Conservation (phyloP, 2,888 invertebrate genomes). For the Agonopterix arenella region DNA sequence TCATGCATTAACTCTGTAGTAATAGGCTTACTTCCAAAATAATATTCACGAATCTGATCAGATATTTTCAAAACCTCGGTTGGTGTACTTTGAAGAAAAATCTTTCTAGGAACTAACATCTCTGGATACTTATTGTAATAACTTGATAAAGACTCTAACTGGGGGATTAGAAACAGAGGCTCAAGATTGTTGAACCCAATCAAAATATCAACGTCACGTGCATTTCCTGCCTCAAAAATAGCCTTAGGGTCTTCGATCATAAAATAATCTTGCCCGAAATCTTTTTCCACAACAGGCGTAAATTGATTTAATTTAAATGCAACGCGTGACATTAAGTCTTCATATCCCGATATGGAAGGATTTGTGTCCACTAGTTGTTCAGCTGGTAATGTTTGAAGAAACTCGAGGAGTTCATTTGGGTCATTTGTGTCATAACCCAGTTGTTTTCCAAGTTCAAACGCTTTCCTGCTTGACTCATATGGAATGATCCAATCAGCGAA, state of each 20-base stretch:
- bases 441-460: constrained; percentile 23
- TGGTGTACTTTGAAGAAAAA: neutral
- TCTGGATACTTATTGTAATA: neutral
- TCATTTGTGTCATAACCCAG: constrained; percentile 25
- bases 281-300: neutral
- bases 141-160: neutral
- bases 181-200: neutral
- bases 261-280: neutral
- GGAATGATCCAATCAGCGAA: constrained; percentile 24
- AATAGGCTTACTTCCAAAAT: neutral
- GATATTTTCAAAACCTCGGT: neutral
- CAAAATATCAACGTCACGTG: neutral
- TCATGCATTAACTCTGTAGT: neutral
- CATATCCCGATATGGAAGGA: constrained; percentile 25
- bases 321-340: constrained; percentile 16
- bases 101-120: neutral
- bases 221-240: neutral
- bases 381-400: constrained; percentile 23
- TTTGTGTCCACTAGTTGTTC: constrained; percentile 18
- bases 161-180: neutral
- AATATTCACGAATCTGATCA: neutral
- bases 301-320: neutral
- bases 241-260: neutral
- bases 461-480: constrained; percentile 22
- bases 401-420: constrained; percentile 23